phyloP scores from a whole-genome alignment of 1,140 invertebrate genomes.

The Acromyrmex charruanus region DNA sequence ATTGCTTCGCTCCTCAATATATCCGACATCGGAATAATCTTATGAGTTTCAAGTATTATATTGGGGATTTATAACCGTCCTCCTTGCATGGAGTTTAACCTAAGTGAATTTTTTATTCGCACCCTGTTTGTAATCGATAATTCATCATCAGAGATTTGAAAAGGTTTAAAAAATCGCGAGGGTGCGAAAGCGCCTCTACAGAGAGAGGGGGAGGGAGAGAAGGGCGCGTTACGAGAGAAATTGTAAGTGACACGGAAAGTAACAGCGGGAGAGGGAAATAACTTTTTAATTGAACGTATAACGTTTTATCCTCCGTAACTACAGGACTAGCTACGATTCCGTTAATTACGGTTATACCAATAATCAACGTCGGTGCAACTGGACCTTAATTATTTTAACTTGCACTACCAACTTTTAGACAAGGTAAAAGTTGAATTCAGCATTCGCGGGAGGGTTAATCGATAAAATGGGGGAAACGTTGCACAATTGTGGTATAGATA shows the following conservation, averaged over 20 bases:
- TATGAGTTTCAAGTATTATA: slow-evolving; percentile 14
- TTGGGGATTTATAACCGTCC: slow-evolving; percentile 2
- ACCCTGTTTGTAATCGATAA: slow-evolving; percentile 2
- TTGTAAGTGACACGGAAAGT: not conserved
- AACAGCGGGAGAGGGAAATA: not conserved
- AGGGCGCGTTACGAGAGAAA: not conserved
- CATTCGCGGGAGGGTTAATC: slow-evolving; percentile 4
- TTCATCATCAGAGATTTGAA: not conserved
- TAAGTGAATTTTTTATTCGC: slow-evolving; percentile 54
- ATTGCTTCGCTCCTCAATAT: slow-evolving; percentile 4
- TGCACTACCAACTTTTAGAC: not conserved
- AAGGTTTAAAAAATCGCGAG: not conserved
- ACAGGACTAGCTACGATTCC: not conserved
- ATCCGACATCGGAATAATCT: slow-evolving; percentile 31
- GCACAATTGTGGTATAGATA: slow-evolving; percentile 26
- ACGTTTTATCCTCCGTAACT: not conserved
- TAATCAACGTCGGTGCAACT: slow-evolving; percentile 11
- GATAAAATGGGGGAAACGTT: slow-evolving; percentile 28
- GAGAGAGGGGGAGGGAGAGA: too few species aligned
- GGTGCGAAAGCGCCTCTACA: not conserved
- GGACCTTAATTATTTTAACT: slow-evolving; percentile 29
- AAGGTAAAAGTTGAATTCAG: slow-evolving; percentile 28
- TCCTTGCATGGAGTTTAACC: not conserved
- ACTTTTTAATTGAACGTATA: slow-evolving; percentile 7
- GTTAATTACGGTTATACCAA: slow-evolving; percentile 8